phyloP scores from a whole-genome alignment of 2,797 vertebrate species.

The Bradypus variegatus region DNA sequence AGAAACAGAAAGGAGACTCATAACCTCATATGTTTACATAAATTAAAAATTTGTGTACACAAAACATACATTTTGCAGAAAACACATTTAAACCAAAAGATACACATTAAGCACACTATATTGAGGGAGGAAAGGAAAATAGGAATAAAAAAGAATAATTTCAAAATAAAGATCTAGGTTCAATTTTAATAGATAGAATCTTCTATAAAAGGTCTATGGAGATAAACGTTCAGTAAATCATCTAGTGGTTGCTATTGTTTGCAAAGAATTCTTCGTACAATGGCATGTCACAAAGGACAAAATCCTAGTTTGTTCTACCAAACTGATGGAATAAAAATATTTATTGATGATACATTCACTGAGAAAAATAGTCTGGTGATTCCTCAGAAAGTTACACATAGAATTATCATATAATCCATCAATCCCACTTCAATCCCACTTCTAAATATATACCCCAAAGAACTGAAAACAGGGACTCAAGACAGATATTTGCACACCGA shows the following conservation, averaged over 20 bases:
- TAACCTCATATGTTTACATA: background rate
- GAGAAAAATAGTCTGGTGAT: no score
- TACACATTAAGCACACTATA: background rate
- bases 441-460: no score
- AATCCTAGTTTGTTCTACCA: background rate
- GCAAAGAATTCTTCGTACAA: background rate
- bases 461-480: no score
- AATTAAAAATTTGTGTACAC: background rate
- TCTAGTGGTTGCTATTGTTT: background rate
- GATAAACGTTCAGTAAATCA: background rate
- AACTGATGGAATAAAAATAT: background rate
- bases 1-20: background rate
- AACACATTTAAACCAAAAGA: background rate
- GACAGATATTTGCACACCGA: no score
- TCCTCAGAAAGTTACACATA: no score
- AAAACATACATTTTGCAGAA: background rate
- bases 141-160: background rate
- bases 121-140: background rate
- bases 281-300: background rate
- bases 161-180: background rate
- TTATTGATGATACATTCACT: no score
- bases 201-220: background rate
- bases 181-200: background rate
- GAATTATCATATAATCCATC: no score
- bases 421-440: no score